Conservation (phyloP, 2,797 vertebrate genomes). For the Picus viridis region DNA sequence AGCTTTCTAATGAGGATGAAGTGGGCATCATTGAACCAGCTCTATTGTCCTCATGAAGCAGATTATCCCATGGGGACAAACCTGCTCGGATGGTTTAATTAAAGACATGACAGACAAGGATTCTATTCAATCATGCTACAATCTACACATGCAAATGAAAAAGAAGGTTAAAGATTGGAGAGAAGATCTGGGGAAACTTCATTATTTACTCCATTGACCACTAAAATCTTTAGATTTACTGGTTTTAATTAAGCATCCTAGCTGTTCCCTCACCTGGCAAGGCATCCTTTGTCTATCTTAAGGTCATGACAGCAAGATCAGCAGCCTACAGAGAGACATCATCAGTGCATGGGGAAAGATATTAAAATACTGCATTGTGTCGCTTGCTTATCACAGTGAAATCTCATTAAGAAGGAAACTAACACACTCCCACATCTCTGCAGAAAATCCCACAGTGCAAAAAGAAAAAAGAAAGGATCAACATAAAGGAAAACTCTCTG, state of each 20-base stretch:
- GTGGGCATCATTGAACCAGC: conserved; percentile 29
- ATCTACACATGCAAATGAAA: conserved; percentile 63
- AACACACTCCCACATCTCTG: fast-evolving
- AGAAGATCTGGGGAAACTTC: conserved; percentile 48
- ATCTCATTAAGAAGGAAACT: not conserved
- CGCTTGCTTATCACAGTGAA: not conserved
- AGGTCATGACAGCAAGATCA: conserved; percentile 45
- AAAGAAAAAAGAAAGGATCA: not conserved
- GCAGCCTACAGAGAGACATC: not conserved
- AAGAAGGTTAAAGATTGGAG: conserved; percentile 42
- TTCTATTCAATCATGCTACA: conserved; percentile 49
- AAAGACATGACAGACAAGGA: conserved; percentile 48
- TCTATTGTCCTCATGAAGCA: conserved; percentile 45
- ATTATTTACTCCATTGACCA: conserved; percentile 52
- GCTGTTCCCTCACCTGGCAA: conserved; percentile 5
- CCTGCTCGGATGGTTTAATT: conserved; percentile 47
- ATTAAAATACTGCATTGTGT: conserved; percentile 4
- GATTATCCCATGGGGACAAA: conserved; percentile 43
- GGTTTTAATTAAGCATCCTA: conserved; percentile 74
- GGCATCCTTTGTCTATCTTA: conserved; percentile 11
- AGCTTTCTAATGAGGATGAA: conserved; percentile 52
- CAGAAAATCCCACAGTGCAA: not conserved
- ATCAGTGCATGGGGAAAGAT: not conserved
- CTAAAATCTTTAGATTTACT: conserved; percentile 69
- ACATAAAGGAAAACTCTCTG: not conserved